Conservation (phyloP, 2,888 invertebrate species). For the Cenopis cana region DNA sequence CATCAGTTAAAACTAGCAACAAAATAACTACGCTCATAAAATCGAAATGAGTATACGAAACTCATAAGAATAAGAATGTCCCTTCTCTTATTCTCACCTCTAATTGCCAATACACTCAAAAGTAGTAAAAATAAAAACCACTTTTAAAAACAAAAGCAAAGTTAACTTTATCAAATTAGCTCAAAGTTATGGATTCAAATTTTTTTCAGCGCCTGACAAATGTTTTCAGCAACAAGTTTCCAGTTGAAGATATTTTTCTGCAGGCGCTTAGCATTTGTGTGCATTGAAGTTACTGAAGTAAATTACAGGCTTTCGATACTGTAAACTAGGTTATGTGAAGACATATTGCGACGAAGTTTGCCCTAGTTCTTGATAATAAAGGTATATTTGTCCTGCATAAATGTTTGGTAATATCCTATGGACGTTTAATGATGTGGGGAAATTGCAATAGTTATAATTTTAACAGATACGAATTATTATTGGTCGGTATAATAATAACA, state of each 20-base stretch:
- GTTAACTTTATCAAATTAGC: too few species aligned
- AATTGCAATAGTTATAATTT: background rate
- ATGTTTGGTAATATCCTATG: background rate
- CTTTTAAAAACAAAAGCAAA: too few species aligned
- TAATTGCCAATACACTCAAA: background rate
- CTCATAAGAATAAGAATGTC: background rate
- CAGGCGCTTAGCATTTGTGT: background rate
- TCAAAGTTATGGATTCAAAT: too few species aligned
- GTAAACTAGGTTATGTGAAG: conserved; percentile 3
- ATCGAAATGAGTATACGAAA: background rate
- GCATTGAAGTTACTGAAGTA: background rate
- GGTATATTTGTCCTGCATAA: background rate
- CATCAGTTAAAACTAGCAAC: background rate
- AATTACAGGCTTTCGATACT: conserved; percentile 6
- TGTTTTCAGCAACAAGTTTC: background rate
- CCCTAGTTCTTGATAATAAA: conserved; percentile 7
- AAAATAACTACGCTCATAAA: background rate
- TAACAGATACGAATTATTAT: background rate
- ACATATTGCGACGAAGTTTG: conserved; percentile 4
- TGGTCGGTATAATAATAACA: background rate
- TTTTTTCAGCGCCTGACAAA: background rate
- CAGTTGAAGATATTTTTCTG: background rate
- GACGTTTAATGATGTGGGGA: background rate
- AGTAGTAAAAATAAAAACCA: too few species aligned
- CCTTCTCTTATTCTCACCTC: background rate